These are phyloP conservation scores for Acronicta psi DNA, from an alignment of 2,888 invertebrate species.

Conservation along the genomic window DNA sequence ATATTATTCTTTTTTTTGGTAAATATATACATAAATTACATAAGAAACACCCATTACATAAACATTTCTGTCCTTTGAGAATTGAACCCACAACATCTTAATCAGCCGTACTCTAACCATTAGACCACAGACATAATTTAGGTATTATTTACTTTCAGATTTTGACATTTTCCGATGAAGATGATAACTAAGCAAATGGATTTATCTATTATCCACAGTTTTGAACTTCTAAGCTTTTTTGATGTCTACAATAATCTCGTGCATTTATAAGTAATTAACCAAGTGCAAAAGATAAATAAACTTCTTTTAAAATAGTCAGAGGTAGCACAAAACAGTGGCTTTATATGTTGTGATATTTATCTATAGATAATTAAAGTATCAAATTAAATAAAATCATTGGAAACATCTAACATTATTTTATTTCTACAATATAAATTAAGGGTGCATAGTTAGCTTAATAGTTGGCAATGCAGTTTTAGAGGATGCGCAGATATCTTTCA, in stretches of 20 bases:
- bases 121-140: too few species aligned
- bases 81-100: too few species aligned
- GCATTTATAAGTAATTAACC: slow-evolving; percentile 26
- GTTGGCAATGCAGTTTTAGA: slow-evolving; percentile 48
- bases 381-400: slow-evolving; percentile 22
- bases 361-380: slow-evolving; percentile 11
- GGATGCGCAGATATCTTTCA: slow-evolving; percentile 70
- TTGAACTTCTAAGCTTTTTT: slow-evolving; percentile 21
- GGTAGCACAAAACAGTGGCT: slow-evolving; percentile 25
- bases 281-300: too few species aligned
- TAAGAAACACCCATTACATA: too few species aligned
- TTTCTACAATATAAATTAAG: slow-evolving; percentile 57
- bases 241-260: slow-evolving; percentile 9
- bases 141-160: slow-evolving; percentile 57
- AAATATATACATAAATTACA: too few species aligned
- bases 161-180: slow-evolving; percentile 79
- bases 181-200: slow-evolving; percentile 55
- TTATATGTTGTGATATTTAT: slow-evolving; percentile 47
- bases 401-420: slow-evolving; percentile 38
- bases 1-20: too few species aligned
- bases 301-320: too few species aligned
- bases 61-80: too few species aligned
- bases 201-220: neutral
- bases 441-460: slow-evolving; percentile 68
- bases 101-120: too few species aligned